Conservation (phyloP, 2,113 vertebrate species). For the Saguinus midas region DNA sequence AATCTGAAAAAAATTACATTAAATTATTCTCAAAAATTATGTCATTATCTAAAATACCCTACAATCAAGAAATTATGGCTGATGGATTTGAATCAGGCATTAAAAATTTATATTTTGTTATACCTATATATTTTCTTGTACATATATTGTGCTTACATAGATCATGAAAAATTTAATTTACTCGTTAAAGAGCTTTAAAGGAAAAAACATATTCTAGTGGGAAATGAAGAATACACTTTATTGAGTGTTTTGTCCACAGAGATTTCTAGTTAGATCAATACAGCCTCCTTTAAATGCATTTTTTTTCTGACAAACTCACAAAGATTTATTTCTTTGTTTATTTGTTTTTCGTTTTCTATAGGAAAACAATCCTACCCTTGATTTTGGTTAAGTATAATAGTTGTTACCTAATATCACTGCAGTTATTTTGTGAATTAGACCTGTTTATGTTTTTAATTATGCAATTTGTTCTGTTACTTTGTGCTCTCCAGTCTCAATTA, state of each 20-base stretch:
- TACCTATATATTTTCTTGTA: background rate
- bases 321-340: background rate
- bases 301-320: background rate
- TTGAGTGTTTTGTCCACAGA: conserved; percentile 49
- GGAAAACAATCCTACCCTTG: background rate
- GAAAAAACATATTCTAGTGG: background rate
- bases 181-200: background rate
- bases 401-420: background rate
- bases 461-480: background rate
- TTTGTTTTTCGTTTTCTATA: background rate
- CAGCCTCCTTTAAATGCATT: background rate
- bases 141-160: background rate
- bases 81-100: background rate
- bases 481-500: background rate
- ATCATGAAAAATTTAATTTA: background rate
- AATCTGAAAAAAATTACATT: background rate
- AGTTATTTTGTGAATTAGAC: background rate
- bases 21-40: background rate
- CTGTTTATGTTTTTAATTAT: background rate
- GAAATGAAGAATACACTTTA: background rate
- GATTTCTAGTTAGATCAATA: conserved; percentile 41
- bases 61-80: background rate
- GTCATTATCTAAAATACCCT: background rate
- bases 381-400: background rate
- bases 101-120: background rate